Percentiles rank a stretch among this genome's conserved stretches.
Evolutionary conservation across 23 tunicate species (phyloP).

Genomic region (Styela clava): DNA sequence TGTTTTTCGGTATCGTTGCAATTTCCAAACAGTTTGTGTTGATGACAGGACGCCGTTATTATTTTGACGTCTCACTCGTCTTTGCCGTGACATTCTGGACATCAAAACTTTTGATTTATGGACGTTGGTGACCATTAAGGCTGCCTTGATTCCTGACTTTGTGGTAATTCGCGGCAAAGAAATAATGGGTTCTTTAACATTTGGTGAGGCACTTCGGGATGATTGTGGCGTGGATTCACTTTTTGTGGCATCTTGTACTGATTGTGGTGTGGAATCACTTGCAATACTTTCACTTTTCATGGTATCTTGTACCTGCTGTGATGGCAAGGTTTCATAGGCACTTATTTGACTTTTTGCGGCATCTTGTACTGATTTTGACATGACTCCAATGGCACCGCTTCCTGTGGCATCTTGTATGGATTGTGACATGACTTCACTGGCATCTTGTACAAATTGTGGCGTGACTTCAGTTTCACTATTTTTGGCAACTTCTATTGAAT

Average conservation of each 20-base stretch:
- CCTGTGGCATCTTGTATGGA: background rate
- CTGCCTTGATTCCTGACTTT: background rate
- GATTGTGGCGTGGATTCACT: background rate
- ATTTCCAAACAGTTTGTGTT: slow-evolving; percentile 24
- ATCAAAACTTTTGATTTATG: background rate
- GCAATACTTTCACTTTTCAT: too few species aligned
- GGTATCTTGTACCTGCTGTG: too few species aligned
- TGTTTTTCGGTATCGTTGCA: slow-evolving; percentile 23
- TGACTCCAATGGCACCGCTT: too few species aligned
- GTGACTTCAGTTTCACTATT: background rate
- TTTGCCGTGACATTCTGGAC: slow-evolving; percentile 20
- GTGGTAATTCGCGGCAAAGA: background rate
- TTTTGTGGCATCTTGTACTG: background rate
- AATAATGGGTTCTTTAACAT: background rate
- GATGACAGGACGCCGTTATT: background rate
- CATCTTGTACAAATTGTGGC: background rate
- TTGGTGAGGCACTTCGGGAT: background rate
- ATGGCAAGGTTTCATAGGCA: too few species aligned
- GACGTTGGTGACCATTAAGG: background rate
- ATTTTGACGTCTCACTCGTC: background rate
- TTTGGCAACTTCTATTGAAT: background rate
- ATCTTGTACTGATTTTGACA: background rate
- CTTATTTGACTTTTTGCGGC: background rate
- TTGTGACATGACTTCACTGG: background rate
- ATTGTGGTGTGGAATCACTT: too few species aligned